phyloP scores from a whole-genome alignment of 35 echinoderm and acorn worm species.

The Ophiothrix spiculata region DNA sequence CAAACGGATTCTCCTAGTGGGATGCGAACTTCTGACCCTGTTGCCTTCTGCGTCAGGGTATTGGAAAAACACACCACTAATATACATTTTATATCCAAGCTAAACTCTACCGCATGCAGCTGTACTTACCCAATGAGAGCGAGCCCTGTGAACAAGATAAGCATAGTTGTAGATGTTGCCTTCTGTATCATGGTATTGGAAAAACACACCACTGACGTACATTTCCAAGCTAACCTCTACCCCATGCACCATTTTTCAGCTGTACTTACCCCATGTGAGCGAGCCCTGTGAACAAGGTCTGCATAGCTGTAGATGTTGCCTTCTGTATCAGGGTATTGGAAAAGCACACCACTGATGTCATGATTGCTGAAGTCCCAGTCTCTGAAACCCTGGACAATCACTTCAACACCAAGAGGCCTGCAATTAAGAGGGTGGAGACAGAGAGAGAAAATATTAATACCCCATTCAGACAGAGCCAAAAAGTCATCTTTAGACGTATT shows the following conservation, averaged over 20 bases:
- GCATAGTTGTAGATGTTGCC: conserved; percentile 70
- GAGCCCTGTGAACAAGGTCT: conserved; percentile 60
- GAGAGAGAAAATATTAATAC: no score
- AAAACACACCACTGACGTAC: conserved; percentile 77
- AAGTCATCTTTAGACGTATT: no score
- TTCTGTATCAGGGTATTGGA: conserved; percentile 96
- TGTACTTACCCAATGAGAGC: conserved; percentile 58
- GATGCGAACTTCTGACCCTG: no score
- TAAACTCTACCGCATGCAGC: no score
- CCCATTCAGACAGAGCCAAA: no score
- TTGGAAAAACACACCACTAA: conserved; percentile 88
- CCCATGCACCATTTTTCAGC: no score
- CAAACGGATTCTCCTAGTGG: no score
- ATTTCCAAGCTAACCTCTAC: no score
- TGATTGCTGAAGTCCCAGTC: conserved; percentile 64
- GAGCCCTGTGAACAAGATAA: conserved; percentile 60
- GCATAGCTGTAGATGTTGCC: conserved; percentile 69
- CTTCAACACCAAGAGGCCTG: conserved; percentile 83
- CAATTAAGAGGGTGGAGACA: no score
- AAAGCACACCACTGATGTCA: conserved; percentile 78
- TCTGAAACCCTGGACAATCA: conserved; percentile 30
- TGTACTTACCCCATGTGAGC: conserved; percentile 59
- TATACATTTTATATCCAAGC: no score
- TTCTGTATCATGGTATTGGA: conserved; percentile 95
- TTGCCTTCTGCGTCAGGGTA: conserved; percentile 92